A percentile compares a stretch with the other conserved stretches of the same genome.
These are phyloP conservation scores for Dendroctonus valens DNA, from an alignment of 1,140 invertebrate species.

Conservation along the genomic window DNA sequence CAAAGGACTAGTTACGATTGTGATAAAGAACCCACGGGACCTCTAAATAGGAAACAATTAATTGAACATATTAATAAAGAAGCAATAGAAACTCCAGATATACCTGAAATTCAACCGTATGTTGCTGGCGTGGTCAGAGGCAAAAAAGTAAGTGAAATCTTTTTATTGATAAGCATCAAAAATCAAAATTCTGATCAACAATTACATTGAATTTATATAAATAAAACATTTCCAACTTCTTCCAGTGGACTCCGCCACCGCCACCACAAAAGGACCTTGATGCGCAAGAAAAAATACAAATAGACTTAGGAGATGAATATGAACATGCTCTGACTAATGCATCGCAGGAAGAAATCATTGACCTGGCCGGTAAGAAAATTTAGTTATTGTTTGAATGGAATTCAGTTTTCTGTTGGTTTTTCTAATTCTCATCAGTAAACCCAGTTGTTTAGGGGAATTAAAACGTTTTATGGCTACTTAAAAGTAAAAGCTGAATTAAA, in stretches of 20 bases:
- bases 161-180: no score
- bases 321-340: conserved; percentile 88
- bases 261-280: conserved; percentile 73
- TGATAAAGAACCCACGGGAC: conserved; percentile 91
- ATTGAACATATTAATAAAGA: conserved; percentile 98
- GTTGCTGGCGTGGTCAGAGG: conserved; percentile 86
- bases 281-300: conserved; percentile 85
- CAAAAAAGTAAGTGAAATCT: conserved; percentile 70
- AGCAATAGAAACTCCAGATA: conserved; percentile 94
- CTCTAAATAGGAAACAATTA: conserved; percentile 92
- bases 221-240: conserved; percentile 27
- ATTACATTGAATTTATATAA: no score
- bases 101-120: conserved; percentile 93
- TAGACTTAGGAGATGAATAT: conserved; percentile 94
- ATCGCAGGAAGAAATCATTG: conserved; percentile 97
- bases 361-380: conserved; percentile 80
- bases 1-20: conserved; percentile 96
- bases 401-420: no score
- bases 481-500: no score
- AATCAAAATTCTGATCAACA: no score
- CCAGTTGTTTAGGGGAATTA: no score
- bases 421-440: no score
- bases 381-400: neutral
- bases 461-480: no score
- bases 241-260: conserved; percentile 87